Base-by-base conservation (phyloP, 2,113 vertebrate species). In the Lates calcarifer region DNA sequence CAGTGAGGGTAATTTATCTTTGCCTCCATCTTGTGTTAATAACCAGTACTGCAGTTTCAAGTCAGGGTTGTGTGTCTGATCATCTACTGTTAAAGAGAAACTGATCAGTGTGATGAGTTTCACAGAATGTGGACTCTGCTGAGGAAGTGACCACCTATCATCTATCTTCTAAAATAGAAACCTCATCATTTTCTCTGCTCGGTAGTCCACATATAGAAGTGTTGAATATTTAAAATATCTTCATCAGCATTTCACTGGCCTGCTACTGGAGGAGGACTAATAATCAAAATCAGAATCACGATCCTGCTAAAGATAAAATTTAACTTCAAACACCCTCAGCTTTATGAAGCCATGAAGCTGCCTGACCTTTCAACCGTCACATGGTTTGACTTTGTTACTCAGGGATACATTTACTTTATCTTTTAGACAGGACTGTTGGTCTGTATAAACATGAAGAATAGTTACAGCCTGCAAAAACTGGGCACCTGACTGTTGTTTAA, bases 221-320 rank as follows among this genome's bases (percentile, higher is more conserved):
- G 47, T n/a, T 83, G 10, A 83, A 83, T 78, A 73, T 83, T 83
- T 77, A 83, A 83, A 73, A 53, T 9, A 18, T 77, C 81, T 51
- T 62, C 74, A 78, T 78, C 62, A 78, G 39, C 67, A 47, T 70
- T 18, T 45, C 8, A 22, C 29, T 14, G 39, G 62, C 53, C 37
- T 15, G 45, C 28, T 13, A 20, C 45, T 31, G 24, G 6, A 17
- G 26, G 3, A 14, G n/a, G 45, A 53, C 12, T 29, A 37, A 39
- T 37, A 9, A 53, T 53, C 41, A 13, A 28, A 24, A 18, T 26
- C 20, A 62, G 64, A 47, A 22, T 15, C 12, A 3, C 1, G 7
- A 47, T 22, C 28, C 33, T n/a, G 18, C 15, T 9, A 14, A 37
- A 62, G n/a, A 39, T 8, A 39, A 9, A 39, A n/a, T 35, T 74